Evolutionary conservation across 1,140 invertebrate genomes (phyloP).

Genomic region (Sycobia sp.): DNA sequence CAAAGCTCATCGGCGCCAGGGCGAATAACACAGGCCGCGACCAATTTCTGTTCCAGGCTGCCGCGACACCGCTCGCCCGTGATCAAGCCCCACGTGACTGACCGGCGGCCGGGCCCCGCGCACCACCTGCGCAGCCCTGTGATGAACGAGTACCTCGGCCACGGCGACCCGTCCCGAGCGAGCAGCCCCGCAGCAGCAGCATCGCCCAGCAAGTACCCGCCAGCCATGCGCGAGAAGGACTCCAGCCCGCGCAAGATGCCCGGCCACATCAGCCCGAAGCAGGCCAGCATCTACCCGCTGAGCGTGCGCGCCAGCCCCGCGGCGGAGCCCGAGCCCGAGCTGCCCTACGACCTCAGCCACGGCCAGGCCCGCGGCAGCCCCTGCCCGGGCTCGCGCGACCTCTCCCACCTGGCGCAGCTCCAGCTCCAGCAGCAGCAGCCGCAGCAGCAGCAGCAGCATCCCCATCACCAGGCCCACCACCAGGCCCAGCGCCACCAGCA

Average conservation of each 20-base stretch:
- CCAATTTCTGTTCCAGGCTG: conserved; percentile 38
- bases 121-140: conserved; percentile 44
- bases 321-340: conserved; percentile 57
- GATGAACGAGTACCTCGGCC: conserved; percentile 60
- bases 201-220: conserved; percentile 46
- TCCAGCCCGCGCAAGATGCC: conserved; percentile 78
- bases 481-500: conserved; percentile 59
- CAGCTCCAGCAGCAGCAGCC: conserved; percentile 46
- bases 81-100: conserved; percentile 26
- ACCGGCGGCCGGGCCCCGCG: conserved; percentile 43
- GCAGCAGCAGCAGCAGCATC: conserved; percentile 63
- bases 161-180: conserved; percentile 49
- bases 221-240: conserved; percentile 79
- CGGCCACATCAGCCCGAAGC: conserved; percentile 72
- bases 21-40: too few relatives aligned
- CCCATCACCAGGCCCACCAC: conserved; percentile 60
- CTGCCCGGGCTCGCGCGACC: conserved; percentile 12
- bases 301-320: conserved; percentile 57
- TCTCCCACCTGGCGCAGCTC: conserved; percentile 26
- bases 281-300: conserved; percentile 72
- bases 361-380: conserved; percentile 50
- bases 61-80: conserved; percentile 28
- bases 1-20: too few relatives aligned
- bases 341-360: conserved; percentile 68
- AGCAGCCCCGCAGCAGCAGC: conserved; percentile 37